Evolutionary conservation across 2,888 invertebrate genomes (phyloP), one percentile per base, ranked within the genome.

Genomic region (Drosophila acutilabella): DNA sequence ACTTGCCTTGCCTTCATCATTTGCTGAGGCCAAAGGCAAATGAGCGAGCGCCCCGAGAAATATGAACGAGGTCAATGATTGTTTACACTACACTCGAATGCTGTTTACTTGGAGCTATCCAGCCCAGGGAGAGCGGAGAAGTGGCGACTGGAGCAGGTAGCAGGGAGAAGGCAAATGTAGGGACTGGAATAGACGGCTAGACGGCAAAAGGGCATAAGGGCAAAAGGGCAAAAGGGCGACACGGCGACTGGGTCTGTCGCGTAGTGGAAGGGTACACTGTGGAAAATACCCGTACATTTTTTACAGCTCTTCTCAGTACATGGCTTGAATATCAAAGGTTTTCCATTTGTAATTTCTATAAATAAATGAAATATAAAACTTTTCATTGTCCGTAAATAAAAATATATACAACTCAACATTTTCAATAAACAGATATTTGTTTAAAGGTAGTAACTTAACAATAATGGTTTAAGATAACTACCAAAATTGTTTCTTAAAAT

Each of bases 51-150:
- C 71, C 65, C 71, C 71, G 67, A 88, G 83, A 74, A 88, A 80
- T 80, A 80, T 88, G 80, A 89, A 84, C 89, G 84, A 84, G 84
- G 84, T 84, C 89, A 84, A 84, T 89, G 87, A 88, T 84, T 84
- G 84, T 84, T 84, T 84, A 84, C 89, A 89, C 87, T 83, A 83
- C 81, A 76, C 89, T 88, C 81, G 82, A 82, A 82, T 88, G 76
- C 80, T 82, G 88, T 85, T 88, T 85, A 82, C 82, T 79, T 76
- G 80, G 48, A 72, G 73, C 73, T 20, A 61, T 26, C 59, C 57
- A 60, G 60, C 57, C 53, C 53, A 57, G 13, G 36, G 62, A 57
- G 26, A 56, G 48, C 38, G 26, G 23, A 26, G 52, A 8, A 18
- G 1, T 8, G 30, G 56, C 23, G 23, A 23, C 23, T 23, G 23